Base-by-base conservation (phyloP, 2,888 invertebrate genomes). In the Pycnomerus fuliginosus region DNA sequence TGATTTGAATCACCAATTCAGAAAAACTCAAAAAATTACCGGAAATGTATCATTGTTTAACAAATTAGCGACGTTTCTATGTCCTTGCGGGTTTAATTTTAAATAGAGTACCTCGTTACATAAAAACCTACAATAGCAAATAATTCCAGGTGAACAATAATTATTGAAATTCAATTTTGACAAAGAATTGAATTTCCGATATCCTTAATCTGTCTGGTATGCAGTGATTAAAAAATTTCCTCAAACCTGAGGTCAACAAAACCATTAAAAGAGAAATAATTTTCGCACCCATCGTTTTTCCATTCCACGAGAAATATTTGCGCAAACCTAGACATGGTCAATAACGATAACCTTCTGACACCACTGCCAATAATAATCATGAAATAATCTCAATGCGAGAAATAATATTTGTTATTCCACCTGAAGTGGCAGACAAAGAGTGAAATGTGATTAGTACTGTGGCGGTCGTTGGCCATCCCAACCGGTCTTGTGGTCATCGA, bases 381-480 rank as follows among this genome's bases (percentile, higher is more conserved):
- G 20, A 20, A 20, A 20, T 20, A 4, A 7, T 4, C 4, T 20
- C 20, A 20, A 20, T 7, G 20, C 7, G 20, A 20, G 7, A 7
- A 20, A 7, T 7, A 20, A 20, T 20, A 7, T 20, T 20, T 20
- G 20, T 20, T 20, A 1, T 7, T 27, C 13, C 25, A 25, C 11
- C 12, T 25, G 10, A 5, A 28, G 24, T 39, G 12, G 31, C 28
- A 23, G n/a, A n/a, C 31, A 31, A 31, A 28, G 41, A 34, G 41
- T 34, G 33, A 34, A 41, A 41, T 27, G 40, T 40, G 12, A 34
- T 41, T 41, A 41, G 34, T 41, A n/a, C n/a, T n/a, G n/a, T 22
- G 31, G 33, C 46, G 46, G 37, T 46, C 41, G 41, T 41, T 46
- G 46, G 41, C 29, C 46, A 46, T 46, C 46, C 34, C 29, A 46